phyloP scores from a whole-genome alignment of 2,113 vertebrate genomes.

The Campylomormyrus tamandua region DNA sequence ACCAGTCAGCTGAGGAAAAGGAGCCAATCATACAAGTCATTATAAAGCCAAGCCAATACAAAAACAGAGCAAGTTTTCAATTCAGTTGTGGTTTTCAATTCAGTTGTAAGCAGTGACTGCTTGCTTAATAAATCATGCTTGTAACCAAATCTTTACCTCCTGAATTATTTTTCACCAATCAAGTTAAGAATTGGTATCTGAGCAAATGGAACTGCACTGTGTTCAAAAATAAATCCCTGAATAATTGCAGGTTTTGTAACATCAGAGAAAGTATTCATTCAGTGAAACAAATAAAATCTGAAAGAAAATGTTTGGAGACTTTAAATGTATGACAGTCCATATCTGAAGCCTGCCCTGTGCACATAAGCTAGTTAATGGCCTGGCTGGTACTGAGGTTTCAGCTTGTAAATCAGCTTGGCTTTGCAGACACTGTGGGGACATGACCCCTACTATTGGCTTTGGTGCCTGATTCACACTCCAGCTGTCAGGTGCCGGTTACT shows the following conservation, averaged over 20 bases:
- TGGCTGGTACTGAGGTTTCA: neutral
- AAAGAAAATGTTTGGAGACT: neutral
- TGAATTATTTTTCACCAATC: neutral
- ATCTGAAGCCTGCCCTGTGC: neutral
- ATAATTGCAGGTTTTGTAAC: neutral
- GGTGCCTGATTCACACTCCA: neutral
- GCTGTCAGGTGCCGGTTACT: neutral
- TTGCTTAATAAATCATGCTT: neutral
- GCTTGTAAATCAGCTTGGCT: neutral
- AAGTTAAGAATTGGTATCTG: neutral
- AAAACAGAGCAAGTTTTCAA: neutral
- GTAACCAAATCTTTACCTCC: neutral
- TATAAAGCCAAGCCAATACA: neutral
- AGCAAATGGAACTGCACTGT: neutral
- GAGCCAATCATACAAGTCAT: neutral
- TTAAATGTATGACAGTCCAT: neutral
- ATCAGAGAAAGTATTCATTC: neutral
- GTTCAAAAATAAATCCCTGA: neutral
- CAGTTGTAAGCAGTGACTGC: neutral
- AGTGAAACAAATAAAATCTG: neutral
- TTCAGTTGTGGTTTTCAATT: neutral
- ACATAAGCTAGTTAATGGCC: neutral
- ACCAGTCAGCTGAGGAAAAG: neutral
- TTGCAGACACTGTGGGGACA: neutral
- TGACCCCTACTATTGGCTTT: neutral